These are phyloP conservation scores for Furcula furcula DNA, from an alignment of 2,888 invertebrate species.

Conservation along the genomic window DNA sequence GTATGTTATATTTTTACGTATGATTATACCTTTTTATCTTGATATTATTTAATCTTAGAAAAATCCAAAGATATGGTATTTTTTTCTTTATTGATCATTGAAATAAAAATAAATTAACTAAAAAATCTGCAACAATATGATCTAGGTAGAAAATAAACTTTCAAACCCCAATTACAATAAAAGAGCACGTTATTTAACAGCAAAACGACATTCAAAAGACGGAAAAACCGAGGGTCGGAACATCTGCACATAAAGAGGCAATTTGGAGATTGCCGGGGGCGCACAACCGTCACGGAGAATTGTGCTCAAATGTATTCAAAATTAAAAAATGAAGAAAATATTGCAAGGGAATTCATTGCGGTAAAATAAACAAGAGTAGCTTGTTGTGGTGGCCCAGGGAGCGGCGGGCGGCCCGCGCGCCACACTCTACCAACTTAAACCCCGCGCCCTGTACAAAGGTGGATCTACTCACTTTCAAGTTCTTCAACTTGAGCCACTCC, in stretches of 20 bases:
- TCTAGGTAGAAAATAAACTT: conserved; percentile 51
- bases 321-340: conserved; percentile 77
- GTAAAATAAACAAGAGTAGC: conserved; percentile 76
- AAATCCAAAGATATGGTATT: no score
- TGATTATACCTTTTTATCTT: no score
- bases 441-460: conserved; percentile 21
- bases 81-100: neutral
- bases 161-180: conserved; percentile 72
- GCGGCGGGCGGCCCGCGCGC: conserved; percentile 16
- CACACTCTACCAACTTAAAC: conserved; percentile 8
- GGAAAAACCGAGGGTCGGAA: conserved; percentile 79
- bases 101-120: conserved; percentile 5
- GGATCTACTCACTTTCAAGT: conserved; percentile 15
- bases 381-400: conserved; percentile 54
- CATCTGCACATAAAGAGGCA: conserved; percentile 82
- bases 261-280: conserved; percentile 81
- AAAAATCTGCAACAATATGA: conserved; percentile 14
- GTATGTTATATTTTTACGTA: no score
- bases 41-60: no score
- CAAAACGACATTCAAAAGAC: conserved; percentile 81
- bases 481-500: conserved; percentile 7
- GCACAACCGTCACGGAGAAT: conserved; percentile 73
- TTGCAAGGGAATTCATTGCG: conserved; percentile 75
- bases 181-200: conserved; percentile 79
- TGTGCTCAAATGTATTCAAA: conserved; percentile 80